A percentile compares a stretch with the other conserved stretches of the same genome.
Conservation (phyloP, 2,113 vertebrate genomes). For the Suncus etruscus region DNA sequence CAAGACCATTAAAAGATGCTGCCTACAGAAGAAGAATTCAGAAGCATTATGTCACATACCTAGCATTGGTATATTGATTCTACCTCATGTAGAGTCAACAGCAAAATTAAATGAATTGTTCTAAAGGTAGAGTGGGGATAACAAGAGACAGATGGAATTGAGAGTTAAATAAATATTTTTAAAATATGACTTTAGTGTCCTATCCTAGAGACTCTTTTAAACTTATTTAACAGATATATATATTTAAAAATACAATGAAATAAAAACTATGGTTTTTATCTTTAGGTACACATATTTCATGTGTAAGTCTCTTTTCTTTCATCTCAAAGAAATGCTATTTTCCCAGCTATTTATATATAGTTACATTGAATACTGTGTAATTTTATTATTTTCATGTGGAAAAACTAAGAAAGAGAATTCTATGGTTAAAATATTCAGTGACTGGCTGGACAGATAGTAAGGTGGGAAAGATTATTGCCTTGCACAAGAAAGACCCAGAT, state of each 20-base stretch:
- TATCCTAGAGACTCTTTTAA: not conserved
- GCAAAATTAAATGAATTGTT: no score
- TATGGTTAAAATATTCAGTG: not conserved
- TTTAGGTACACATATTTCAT: not conserved
- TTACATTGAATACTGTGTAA: not conserved
- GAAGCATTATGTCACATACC: not conserved
- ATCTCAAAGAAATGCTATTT: no score
- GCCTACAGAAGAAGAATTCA: not conserved
- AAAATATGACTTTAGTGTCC: not conserved
- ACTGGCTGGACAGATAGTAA: no score
- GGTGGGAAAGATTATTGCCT: no score
- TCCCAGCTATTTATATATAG: not conserved
- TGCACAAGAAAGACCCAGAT: no score
- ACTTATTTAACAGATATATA: not conserved
- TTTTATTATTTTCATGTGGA: not conserved
- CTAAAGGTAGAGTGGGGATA: not conserved
- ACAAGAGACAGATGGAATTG: not conserved
- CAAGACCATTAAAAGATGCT: not conserved
- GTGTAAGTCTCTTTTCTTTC: no score
- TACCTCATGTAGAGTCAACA: no score
- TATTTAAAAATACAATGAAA: not conserved
- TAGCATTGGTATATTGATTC: no score
- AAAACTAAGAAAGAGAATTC: not conserved
- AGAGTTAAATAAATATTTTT: not conserved
- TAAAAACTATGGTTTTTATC: not conserved